phyloP scores from a whole-genome alignment of 2,888 invertebrate species.

The Magallana nippona region DNA sequence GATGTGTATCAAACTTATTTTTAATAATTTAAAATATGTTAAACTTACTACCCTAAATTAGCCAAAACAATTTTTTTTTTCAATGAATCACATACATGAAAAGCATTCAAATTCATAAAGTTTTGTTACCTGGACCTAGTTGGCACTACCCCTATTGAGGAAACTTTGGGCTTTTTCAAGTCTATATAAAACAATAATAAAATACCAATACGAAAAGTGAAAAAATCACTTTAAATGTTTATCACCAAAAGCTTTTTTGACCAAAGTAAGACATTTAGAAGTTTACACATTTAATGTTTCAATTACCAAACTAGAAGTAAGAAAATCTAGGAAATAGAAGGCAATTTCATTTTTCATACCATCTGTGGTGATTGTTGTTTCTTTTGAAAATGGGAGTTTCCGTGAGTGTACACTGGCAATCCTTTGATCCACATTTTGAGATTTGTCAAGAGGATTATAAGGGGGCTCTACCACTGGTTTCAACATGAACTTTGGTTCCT shows the following conservation, averaged over 20 bases:
- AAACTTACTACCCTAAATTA: background rate
- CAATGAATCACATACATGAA: no score
- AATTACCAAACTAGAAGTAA: background rate
- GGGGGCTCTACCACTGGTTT: conserved; percentile 65
- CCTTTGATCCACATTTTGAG: conserved; percentile 51
- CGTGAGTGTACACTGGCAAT: conserved; percentile 61
- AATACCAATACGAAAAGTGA: background rate
- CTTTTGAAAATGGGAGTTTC: conserved; percentile 71
- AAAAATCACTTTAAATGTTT: background rate
- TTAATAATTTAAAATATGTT: no score
- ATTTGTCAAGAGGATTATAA: conserved; percentile 72
- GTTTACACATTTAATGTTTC: background rate
- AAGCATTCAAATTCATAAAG: background rate
- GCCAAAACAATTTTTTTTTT: background rate
- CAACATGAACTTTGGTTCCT: conserved; percentile 65
- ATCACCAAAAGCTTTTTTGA: background rate
- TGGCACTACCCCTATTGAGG: conserved; percentile 74
- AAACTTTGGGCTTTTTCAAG: conserved; percentile 69
- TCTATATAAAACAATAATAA: conserved; percentile 62
- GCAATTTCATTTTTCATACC: conserved; percentile 57
- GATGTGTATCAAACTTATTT: no score
- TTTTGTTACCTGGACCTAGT: conserved; percentile 67
- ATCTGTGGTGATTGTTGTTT: conserved; percentile 65
- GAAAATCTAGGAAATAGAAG: background rate
- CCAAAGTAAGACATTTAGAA: background rate